Conservation (phyloP, 2,113 vertebrate species). For the Melanerpes formicivorus region DNA sequence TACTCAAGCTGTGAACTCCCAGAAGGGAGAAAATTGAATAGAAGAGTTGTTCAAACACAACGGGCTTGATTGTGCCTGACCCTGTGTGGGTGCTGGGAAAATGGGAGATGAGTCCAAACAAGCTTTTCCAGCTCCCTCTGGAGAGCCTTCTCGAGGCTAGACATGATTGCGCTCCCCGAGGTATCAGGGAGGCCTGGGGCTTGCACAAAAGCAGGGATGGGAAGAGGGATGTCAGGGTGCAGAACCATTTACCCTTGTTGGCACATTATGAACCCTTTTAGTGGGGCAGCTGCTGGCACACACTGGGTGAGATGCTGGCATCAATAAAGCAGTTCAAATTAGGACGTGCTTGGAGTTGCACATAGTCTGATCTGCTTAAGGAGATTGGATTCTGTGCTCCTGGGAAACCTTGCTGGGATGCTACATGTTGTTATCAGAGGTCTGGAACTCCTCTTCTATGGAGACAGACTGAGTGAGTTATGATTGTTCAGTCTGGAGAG, state of each 20-base stretch:
- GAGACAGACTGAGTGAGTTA: too few species aligned
- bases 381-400: not conserved
- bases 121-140: not conserved
- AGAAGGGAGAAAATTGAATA: not conserved
- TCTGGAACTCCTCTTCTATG: too few species aligned
- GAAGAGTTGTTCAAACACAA: not conserved
- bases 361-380: not conserved
- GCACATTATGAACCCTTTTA: not conserved
- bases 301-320: not conserved
- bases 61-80: not conserved
- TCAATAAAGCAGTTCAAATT: not conserved
- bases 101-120: not conserved
- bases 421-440: too few species aligned
- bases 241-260: fast-evolving
- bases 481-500: too few species aligned
- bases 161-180: not conserved
- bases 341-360: not conserved
- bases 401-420: not conserved
- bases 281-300: not conserved
- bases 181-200: not conserved
- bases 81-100: not conserved
- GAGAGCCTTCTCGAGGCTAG: not conserved
- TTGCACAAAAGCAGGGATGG: not conserved
- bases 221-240: not conserved
- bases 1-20: constrained; percentile 15